Base-by-base conservation (phyloP, 2,113 vertebrate species). In the Serinus canaria region DNA sequence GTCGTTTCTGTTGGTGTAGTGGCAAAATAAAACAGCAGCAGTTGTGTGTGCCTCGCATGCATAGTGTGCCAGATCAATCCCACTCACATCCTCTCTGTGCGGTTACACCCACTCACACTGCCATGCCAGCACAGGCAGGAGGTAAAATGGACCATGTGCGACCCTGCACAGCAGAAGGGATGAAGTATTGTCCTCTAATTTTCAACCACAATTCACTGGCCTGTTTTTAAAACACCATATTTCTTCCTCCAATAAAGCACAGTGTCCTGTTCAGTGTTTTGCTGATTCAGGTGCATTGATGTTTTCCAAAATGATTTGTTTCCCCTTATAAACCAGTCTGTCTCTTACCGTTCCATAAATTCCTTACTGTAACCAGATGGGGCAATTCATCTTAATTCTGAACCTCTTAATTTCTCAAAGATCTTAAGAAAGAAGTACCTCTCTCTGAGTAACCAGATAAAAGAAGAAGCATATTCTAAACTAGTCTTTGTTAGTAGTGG, bases 21-120 rank as follows among this genome's bases (percentile, higher is more conserved):
- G 47, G 69, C 8, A 16, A 82, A 92, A 91, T 91, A 81, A 83
- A 89, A 78, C 80, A 94, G 89, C 89, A 91, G 95, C 91, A 91
- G 83, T 1, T 68, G 95, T 77, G 74, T 95, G 92, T 97, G 91
- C 81, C 46, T 91, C 1, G 77, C 87, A 92, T 95, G 81, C 89
- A 82, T 50, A 91, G 87, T 78, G 20, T 91, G 86, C 92, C 86
- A 81, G 72, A 94, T 94, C 86, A 81, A 50, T 87, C 83, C 92
- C 33, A 53, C 77, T 89, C 60, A 35, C 43, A 93, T 93, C 92
- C 75, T 79, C 63, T 59, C 83, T 39, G 8, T 47, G 52, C 79
- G 67, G 27, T 92, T 62, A 90, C 89, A 75, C 92, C 86, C 94
- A 84, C 89, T 75, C 64, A 19, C 15, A 4, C 60, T 74, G 63